These are phyloP conservation scores for Zaprionus davidi DNA, from an alignment of 1,140 invertebrate species.

Conservation along the genomic window DNA sequence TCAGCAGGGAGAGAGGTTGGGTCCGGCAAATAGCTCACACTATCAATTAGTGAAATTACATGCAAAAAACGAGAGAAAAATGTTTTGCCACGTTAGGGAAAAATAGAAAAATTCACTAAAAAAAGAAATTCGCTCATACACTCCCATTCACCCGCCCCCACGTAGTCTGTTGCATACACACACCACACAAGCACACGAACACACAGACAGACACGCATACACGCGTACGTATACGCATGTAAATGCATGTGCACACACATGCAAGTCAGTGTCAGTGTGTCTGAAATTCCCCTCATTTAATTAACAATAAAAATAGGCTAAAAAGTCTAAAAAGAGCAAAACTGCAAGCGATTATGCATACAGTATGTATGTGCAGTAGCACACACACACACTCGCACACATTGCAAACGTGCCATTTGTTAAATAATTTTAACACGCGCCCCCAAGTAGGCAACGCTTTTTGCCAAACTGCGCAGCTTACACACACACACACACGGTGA, in stretches of 20 bases:
- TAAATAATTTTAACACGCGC: conserved; percentile 74
- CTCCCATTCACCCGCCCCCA: conserved; percentile 20
- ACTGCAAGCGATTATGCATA: conserved; percentile 66
- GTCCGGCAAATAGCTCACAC: conserved; percentile 62
- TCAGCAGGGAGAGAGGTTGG: neutral
- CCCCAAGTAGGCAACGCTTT: conserved; percentile 71
- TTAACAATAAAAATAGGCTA: conserved; percentile 83
- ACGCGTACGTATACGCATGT: neutral
- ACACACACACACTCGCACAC: conserved; percentile 50
- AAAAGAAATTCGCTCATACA: conserved; percentile 44
- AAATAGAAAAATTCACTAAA: conserved; percentile 74
- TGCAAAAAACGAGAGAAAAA: conserved; percentile 75
- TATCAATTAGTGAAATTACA: conserved; percentile 82
- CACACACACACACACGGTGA: conserved; percentile 19
- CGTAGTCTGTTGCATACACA: conserved; percentile 15
- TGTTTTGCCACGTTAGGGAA: conserved; percentile 54
- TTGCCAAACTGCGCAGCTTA: conserved; percentile 38
- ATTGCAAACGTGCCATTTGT: conserved; percentile 76
- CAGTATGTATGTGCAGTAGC: conserved; percentile 27
- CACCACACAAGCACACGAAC: neutral
- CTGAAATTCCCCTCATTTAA: conserved; percentile 76
- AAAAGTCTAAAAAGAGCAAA: conserved; percentile 78
- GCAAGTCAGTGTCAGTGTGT: conserved; percentile 24
- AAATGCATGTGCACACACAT: conserved; percentile 11
- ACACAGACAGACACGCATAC: neutral